Conservation (phyloP, 1,140 invertebrate species). For the Diorhabda elongata region DNA sequence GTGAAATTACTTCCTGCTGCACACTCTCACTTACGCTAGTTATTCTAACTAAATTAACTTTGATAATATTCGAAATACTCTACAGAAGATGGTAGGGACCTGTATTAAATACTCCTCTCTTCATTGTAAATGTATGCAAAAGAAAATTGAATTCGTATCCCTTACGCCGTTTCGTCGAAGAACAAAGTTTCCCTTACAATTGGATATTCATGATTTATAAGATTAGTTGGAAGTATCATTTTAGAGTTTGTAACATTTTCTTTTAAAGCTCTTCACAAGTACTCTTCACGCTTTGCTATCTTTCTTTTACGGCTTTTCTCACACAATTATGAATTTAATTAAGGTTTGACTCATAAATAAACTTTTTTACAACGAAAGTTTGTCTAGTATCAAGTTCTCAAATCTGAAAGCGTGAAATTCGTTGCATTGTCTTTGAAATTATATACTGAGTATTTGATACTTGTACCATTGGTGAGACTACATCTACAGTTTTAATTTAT, state of each 20-base stretch:
- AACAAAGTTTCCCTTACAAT: not conserved
- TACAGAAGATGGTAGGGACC: no score
- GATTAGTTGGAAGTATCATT: not conserved
- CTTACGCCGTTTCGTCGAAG: no score
- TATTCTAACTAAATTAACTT: no score
- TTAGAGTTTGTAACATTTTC: not conserved
- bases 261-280: not conserved
- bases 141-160: no score
- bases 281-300: not conserved
- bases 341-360: not conserved
- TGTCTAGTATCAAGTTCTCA: not conserved
- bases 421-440: not conserved
- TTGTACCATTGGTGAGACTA: no score
- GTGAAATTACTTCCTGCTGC: no score
- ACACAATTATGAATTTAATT: constrained; percentile 1
- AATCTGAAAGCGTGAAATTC: not conserved
- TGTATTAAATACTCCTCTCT: no score
- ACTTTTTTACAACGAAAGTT: not conserved
- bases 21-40: no score
- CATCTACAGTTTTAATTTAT: no score
- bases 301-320: not conserved
- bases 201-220: constrained; percentile 1
- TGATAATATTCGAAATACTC: no score
- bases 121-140: no score
- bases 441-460: no score